Base-by-base conservation (phyloP, 1,140 invertebrate species). In the Panagrolaimus sp. region DNA sequence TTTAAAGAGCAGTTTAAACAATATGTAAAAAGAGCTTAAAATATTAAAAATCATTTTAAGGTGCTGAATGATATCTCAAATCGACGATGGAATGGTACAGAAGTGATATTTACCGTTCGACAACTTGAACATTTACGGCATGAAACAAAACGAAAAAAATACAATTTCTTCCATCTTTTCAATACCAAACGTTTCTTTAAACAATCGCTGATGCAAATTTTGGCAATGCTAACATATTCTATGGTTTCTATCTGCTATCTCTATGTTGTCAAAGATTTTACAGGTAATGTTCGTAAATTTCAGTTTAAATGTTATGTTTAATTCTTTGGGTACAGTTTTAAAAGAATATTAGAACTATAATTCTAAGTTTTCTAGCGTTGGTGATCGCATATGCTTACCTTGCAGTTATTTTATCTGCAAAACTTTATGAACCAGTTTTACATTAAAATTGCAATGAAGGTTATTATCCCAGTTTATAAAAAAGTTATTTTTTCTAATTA, bases 131-230 rank as follows among this genome's bases (percentile, higher is more conserved):
- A 57, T 1, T 78, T 80, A 42, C 72, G 68, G 11, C 76, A 70
- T 11, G 51, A 72, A 20, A 66, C 68, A 8, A 68, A 65, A 5
- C 53, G 63, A 27, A 75, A 20, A 43, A 75, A 72, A 45, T 80
- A 81, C 53, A 74, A 66, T 61, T 79, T 80, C 72, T 79, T 74
- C 66, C 78, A 79, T 57, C 69, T 78, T 43, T 78, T 78, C 44
- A 65, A 64, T 9, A 74, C 65, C 9, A 31, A 46, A 11, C 67
- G 74, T 23, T 72, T 80, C 23, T 75, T 72, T 43, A 81, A 80
- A 38, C 78, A 80, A 64, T 74, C 76, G 0, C 51, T 77, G 9
- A 75, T 80, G 67, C 78, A 80, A 63, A 76, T 80, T 48, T 45
- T 80, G 23, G 72, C 72, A 11, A 77, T 81, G 67, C 68, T 79